Evolutionary conservation across 2,113 vertebrate species (phyloP).

Genomic region (Cyprinodon tularosa): DNA sequence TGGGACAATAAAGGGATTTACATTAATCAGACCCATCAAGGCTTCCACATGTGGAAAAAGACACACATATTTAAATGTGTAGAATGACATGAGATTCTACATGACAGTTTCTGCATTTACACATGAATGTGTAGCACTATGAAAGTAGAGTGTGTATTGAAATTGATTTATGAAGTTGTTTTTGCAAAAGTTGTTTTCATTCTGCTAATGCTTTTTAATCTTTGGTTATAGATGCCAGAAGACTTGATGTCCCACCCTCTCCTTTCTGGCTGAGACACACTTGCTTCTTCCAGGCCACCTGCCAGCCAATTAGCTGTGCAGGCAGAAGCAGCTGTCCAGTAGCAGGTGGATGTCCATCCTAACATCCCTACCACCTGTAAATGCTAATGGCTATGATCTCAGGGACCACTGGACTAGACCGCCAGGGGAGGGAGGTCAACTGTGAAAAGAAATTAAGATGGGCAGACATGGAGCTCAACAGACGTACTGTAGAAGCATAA

Average conservation of each 20-base stretch:
- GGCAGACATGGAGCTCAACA: conserved; percentile 12
- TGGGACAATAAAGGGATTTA: too few species aligned
- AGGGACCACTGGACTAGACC: conserved; percentile 45
- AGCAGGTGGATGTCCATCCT: conserved; percentile 73
- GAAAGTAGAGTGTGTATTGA: neutral
- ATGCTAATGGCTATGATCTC: conserved; percentile 73
- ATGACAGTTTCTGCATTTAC: conserved; percentile 8
- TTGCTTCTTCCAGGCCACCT: conserved; percentile 63
- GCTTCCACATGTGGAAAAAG: neutral
- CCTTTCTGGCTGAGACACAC: conserved; percentile 52
- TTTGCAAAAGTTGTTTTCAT: conserved; percentile 43
- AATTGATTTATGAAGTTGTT: conserved; percentile 1
- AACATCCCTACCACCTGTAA: conserved; percentile 65
- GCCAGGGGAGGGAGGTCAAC: conserved; percentile 41
- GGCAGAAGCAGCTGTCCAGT: conserved; percentile 72
- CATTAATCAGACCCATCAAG: too few species aligned
- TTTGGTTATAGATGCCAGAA: conserved; percentile 55
- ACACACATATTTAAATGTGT: conserved; percentile 1
- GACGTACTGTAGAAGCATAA: neutral
- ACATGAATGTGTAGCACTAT: conserved; percentile 11
- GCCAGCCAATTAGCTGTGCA: conserved; percentile 77
- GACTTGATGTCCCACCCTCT: conserved; percentile 61
- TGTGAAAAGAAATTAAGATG: conserved; percentile 40
- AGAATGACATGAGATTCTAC: conserved; percentile 11
- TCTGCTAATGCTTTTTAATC: conserved; percentile 65